These are phyloP conservation scores for Choreutis nemorana DNA, from an alignment of 2,888 invertebrate species.

Conservation along the genomic window DNA sequence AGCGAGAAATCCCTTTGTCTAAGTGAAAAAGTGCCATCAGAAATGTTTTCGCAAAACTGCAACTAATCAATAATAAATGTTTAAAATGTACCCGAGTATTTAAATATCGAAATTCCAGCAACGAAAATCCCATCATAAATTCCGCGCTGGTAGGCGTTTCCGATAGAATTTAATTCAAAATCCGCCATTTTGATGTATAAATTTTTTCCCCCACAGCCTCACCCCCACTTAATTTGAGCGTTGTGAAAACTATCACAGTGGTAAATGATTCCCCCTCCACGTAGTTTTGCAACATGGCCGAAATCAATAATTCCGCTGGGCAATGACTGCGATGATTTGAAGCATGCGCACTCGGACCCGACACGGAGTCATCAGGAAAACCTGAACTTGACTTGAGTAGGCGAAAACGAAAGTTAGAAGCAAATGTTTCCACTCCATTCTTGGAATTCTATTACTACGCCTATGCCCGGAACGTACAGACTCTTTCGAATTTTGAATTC, in stretches of 20 bases:
- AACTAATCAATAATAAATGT: slow-evolving; percentile 8
- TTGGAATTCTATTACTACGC: slow-evolving; percentile 38
- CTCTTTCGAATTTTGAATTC: no score
- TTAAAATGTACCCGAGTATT: no score
- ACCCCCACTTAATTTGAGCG: slow-evolving; percentile 52
- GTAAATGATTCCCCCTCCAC: slow-evolving; percentile 45
- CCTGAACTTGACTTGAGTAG: slow-evolving; percentile 67
- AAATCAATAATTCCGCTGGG: slow-evolving; percentile 65
- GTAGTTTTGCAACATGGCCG: slow-evolving; percentile 60
- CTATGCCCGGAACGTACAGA: no score
- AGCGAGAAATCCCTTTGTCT: no score
- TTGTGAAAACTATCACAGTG: slow-evolving; percentile 64
- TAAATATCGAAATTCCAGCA: slow-evolving; percentile 1
- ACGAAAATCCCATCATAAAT: slow-evolving; percentile 28
- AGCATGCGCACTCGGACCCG: slow-evolving; percentile 42
- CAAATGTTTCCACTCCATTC: slow-evolving; percentile 59
- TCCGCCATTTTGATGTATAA: slow-evolving; percentile 54
- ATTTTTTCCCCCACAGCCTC: slow-evolving; percentile 41
- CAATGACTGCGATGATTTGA: slow-evolving; percentile 65
- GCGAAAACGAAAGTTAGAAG: slow-evolving; percentile 61
- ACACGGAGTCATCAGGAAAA: slow-evolving; percentile 49
- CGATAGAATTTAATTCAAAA: slow-evolving; percentile 59
- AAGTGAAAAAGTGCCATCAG: no score
- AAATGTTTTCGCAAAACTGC: slow-evolving; percentile 4
- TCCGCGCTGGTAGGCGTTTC: slow-evolving; percentile 35